These are phyloP conservation scores for Notoglanidium macrostoma DNA, from an alignment of 2,797 vertebrate species.

Conservation along the genomic window DNA sequence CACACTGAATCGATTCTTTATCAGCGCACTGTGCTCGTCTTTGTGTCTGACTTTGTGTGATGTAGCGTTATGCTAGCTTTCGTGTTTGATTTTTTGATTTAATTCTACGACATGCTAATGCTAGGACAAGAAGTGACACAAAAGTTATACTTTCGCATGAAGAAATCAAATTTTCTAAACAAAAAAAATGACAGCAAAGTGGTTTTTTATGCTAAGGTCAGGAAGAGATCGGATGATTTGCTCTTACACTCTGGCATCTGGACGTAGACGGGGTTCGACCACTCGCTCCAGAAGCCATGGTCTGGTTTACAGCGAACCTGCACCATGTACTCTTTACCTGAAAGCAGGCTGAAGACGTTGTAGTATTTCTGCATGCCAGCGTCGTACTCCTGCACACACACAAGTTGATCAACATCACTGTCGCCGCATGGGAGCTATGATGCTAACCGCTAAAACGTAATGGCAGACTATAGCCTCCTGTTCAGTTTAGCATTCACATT, in stretches of 20 bases:
- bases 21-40: neutral
- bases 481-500: neutral
- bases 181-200: too few species aligned
- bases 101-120: too few species aligned
- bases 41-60: neutral
- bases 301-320: constrained; percentile 88
- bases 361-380: constrained; percentile 83
- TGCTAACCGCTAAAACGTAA: too few species aligned
- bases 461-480: neutral
- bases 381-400: constrained; percentile 71
- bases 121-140: neutral
- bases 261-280: constrained; percentile 75
- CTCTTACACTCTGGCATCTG: constrained; percentile 83
- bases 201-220: neutral
- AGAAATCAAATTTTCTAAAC: neutral
- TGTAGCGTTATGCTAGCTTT: neutral
- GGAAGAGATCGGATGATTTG: neutral
- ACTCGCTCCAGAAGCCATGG: constrained; percentile 89
- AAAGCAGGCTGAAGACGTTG: constrained; percentile 80
- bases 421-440: too few species aligned
- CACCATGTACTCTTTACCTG: constrained; percentile 80
- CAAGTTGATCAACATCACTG: neutral
- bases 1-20: neutral
- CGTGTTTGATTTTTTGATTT: neutral
- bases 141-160: neutral